phyloP scores from a whole-genome alignment of 2,888 invertebrate species.

The Acanthosepion pharaonis region DNA sequence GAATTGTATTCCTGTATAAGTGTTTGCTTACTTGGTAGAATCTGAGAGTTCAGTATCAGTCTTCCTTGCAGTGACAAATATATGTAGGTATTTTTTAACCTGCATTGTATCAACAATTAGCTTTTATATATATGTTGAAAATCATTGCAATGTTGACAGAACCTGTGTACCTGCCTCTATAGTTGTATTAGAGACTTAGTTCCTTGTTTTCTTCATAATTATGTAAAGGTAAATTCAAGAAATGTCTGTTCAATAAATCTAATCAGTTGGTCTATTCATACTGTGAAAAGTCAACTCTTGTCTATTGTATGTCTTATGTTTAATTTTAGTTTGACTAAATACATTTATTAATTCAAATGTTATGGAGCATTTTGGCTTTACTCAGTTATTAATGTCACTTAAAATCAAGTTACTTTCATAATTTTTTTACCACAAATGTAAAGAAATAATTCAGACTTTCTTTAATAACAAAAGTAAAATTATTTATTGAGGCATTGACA shows the following conservation, averaged over 20 bases:
- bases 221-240: background rate
- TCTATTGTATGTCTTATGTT: background rate
- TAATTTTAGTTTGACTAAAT: background rate
- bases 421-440: no score
- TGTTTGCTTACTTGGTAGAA: slow-evolving; percentile 33
- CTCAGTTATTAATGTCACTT: no score
- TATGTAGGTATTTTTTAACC: slow-evolving; percentile 41
- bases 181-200: background rate
- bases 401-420: no score
- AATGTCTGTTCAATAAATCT: background rate
- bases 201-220: background rate
- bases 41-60: background rate
- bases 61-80: slow-evolving; percentile 11
- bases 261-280: background rate
- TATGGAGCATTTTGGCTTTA: no score
- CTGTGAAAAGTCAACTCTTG: background rate
- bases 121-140: background rate
- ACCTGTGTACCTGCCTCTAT: background rate
- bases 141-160: background rate
- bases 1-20: background rate
- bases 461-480: no score
- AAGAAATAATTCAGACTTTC: no score
- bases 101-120: background rate
- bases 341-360: no score
- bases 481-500: no score